phyloP scores from a whole-genome alignment of 2,888 invertebrate genomes.

The Gymnoscelis rufifasciata region DNA sequence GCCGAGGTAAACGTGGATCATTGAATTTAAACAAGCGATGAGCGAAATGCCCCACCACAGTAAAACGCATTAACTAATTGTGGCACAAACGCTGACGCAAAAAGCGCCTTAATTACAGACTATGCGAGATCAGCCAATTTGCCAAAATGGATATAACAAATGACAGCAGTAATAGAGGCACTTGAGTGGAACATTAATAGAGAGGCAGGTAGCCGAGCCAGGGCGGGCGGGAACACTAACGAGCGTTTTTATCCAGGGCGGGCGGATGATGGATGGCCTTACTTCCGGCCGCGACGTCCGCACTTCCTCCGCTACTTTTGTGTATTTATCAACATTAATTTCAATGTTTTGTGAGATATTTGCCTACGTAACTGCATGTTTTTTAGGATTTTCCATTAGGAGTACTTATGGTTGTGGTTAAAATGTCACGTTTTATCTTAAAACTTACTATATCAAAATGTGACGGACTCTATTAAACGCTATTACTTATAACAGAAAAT shows the following conservation, averaged over 20 bases:
- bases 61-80: conserved; percentile 29
- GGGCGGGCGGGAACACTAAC: conserved; percentile 59
- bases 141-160: conserved; percentile 78
- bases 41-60: conserved; percentile 19
- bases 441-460: too few relatives aligned
- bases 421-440: background rate
- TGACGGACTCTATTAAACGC: too few relatives aligned
- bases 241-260: conserved; percentile 78
- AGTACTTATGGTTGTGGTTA: conserved; percentile 9
- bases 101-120: conserved; percentile 47
- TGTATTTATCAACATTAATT: conserved; percentile 76
- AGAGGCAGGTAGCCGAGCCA: conserved; percentile 62
- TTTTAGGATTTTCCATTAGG: conserved; percentile 29
- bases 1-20: conserved; percentile 17
- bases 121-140: conserved; percentile 70
- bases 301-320: conserved; percentile 62
- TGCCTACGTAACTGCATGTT: conserved; percentile 36
- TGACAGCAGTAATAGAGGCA: conserved; percentile 76
- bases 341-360: conserved; percentile 62
- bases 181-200: conserved; percentile 77
- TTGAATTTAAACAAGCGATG: conserved; percentile 17
- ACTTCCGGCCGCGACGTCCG: conserved; percentile 71
- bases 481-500: too few relatives aligned
- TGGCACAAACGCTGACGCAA: conserved; percentile 32
- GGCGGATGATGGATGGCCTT: conserved; percentile 74